Base-by-base conservation (phyloP, 2,888 invertebrate species). In the Chouioia cunea region DNA sequence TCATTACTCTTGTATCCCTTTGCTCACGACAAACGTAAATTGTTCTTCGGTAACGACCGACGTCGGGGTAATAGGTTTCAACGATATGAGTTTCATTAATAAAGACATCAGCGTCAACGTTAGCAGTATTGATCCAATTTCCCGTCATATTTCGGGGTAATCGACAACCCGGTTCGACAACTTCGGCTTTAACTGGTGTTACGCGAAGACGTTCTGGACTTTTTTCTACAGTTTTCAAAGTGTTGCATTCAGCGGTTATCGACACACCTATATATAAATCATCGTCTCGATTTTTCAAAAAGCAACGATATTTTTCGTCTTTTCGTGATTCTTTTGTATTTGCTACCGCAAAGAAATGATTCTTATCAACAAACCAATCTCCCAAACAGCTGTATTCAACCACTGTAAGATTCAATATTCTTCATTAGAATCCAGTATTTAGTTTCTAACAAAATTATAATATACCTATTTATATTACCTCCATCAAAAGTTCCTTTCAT, bases 81-180 rank as follows among this genome's bases (percentile, higher is more conserved):
- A 97, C 94, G 47, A 99, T 97, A 82, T 98, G 98, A 0, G 98
- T 99, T 81, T 96, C 95, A 82, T 98, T 98, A 50, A 99, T 96
- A 56, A 91, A 89, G 0, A 97, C 93, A 85, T 97, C 96, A 0
- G 97, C 97, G 85, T 97, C 97, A 76, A 97, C 94, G 82, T 98
- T 97, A 0, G 97, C 97, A 0, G 98, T 97, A 81, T 98, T 98
- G 63, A 97, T 95, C 98, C 98, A 99, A 22, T 94, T 91, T 0
- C 99, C 97, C 0, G 93, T 91, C 86, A 97, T 97, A 84, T 98
- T 97, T 83, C 96, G 93, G 0, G 98, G 97, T 71, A 99, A 86
- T 54, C 95, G 91, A 81, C 98, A 99, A 0, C 96, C 94, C 3
- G 98, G 94, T 76, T 93, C 93, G 0, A 97, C 96, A 8, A 93